Base-by-base conservation (phyloP, 2,888 invertebrate genomes). In the Ormyrus labotus region DNA sequence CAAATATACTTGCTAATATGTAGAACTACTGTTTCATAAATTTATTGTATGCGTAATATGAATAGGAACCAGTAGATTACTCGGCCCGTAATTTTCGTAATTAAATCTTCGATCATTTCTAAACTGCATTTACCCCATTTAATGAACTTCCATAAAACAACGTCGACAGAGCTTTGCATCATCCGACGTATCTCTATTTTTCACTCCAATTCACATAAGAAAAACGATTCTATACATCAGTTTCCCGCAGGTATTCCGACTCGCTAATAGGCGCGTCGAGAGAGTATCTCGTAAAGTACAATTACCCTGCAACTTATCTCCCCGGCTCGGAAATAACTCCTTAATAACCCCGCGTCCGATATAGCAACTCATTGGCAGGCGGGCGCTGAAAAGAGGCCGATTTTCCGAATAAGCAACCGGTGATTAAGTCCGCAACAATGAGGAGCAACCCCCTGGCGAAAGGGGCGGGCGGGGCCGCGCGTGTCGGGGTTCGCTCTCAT, bases 401-500 rank as follows among this genome's bases (percentile, higher is more conserved):
- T 70, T 70, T 70, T 58, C 48, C 58, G 13, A 58, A 58, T 50
- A 60, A 70, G 58, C 60, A 69, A 69, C 57, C 69, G 53, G 45
- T 50, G 61, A 71, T 71, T 72, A 72, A 72, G 61, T 34, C 45
- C 47, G 57, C 70, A 19, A 78, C 82, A 85, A 84, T 84, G 79
- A 76, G 83, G 76, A 63, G 74, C 73, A 65, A 80, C 77, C 48
- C 2, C 34, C 34, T 4, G 34, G 45, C 57, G 45, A 57, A 69
- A 57, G 47, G 34, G 51, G 53, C 86, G 85, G 84, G 79, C 34
- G 34, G 34, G 0, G 34, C 34, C 87, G 86, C 85, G 87, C 87
- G 87, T 85, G 87, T 78, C 82, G 34, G 34, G 34, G 34, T 3
- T 34, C 34, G 84, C 48, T 81, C 70, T 84, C 85, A 85, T 86